Evolutionary conservation across 2,797 vertebrate species (phyloP).

Genomic region (Pantherophis alleghaniensis): DNA sequence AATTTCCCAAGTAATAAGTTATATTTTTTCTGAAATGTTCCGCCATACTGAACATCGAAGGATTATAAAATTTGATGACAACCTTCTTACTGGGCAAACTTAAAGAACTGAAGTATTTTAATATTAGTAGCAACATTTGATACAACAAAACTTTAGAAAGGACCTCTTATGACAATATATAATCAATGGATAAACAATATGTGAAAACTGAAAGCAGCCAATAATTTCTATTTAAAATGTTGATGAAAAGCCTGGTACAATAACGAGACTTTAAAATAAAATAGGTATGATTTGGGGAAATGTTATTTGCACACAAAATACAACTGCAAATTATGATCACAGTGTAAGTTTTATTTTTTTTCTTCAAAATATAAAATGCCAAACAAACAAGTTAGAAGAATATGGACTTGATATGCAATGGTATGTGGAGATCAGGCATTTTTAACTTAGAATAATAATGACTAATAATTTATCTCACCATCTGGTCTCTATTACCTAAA

Average conservation of each 20-base stretch:
- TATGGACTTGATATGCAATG: neutral
- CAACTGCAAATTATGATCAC: neutral
- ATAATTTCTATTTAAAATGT: too few species aligned
- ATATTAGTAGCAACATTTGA: neutral
- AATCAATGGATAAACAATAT: neutral
- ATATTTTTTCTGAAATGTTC: too few species aligned
- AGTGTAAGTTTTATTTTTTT: neutral
- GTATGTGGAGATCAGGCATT: neutral
- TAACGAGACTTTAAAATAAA: too few species aligned
- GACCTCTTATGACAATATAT: neutral
- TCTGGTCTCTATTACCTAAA: neutral
- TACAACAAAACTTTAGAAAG: neutral
- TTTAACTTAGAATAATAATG: neutral
- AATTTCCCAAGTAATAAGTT: neutral
- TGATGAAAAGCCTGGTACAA: too few species aligned
- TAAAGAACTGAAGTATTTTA: neutral
- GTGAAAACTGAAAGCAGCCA: neutral
- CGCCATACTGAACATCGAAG: neutral
- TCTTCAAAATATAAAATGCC: neutral
- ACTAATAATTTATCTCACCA: neutral
- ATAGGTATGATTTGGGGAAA: neutral
- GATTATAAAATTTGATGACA: neutral
- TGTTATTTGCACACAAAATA: neutral
- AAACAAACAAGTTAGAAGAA: neutral
- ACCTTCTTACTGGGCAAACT: neutral